Base-by-base conservation (phyloP, 37 sponge, comb jelly and placozoan genomes). In the Hormiphora californensis region DNA sequence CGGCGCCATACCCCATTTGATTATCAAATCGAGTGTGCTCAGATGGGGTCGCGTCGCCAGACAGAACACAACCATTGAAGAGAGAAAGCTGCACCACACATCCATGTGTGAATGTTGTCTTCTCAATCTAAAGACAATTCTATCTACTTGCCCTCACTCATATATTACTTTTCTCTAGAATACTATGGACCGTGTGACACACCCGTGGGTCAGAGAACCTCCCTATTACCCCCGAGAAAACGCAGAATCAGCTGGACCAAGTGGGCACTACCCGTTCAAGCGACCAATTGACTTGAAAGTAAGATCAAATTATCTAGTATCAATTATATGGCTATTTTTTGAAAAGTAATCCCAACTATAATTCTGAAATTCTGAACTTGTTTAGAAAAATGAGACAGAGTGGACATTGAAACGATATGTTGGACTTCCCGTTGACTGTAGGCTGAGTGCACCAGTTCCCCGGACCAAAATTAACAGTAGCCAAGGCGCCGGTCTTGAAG, bases 221-320 rank as follows among this genome's bases (percentile, higher is more conserved):
- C 81, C 81, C 9, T 73, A 73, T 33, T 73, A 73, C 43, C 81
- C 43, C 1, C 46, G 19, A 40, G 81, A 73, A 73, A 46, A 46
- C 12, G 43, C 81, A 4, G 27, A 39, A 1, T 43, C 19, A 40
- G 25, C 43, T 41, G 81, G 81, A 41, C 43, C 46, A 39, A 73
- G 81, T 41, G 81, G 81, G 17, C 81, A 73, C 35, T 73, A 73
- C 44, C 81, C 81, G 2, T 73, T 73, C 44, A 73, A 73, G 35
- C 41, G 35, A 17, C 81, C 81, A 43, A 36, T 73, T 36, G 38
- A 73, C 25, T 33, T 73, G 12, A 73, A 73, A 46, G 81, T 73
- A 40, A 73, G 32, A 17, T 49, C 15, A 15, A 49, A 15, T 49
- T 49, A 49, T 15, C 53, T 49, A 15, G 53, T 49, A 15, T 15